Evolutionary conservation across 2,888 invertebrate genomes (phyloP), one percentile per base, ranked within the genome.

Genomic region (Cantharis rustica): DNA sequence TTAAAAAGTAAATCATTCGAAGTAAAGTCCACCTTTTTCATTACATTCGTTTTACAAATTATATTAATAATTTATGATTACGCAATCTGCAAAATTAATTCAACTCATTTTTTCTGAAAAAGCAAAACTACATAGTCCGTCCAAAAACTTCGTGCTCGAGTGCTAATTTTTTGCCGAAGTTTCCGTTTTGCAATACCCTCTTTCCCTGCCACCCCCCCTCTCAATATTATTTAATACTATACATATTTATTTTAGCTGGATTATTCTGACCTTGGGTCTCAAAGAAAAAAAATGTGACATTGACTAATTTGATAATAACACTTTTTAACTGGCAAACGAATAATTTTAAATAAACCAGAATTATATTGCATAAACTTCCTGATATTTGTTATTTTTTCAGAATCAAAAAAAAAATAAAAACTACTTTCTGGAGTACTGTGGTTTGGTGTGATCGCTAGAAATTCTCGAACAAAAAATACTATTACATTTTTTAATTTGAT

Each of bases 241-340:
- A 47, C 47, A 47, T 47, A 47, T 47, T 47, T 47, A n/a, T 13
- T 47, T 66, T 64, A 64, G 20, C 63, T 63, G n/a, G 63, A 64
- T 64, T 64, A 64, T 64, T 66, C 10, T 23, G 20, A 66, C 64
- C 64, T 66, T 66, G 64, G 13, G n/a, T n/a, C 20, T n/a, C 10
- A 66, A 66, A 20, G n/a, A 20, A 66, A 66, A 20, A 66, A 66
- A 20, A 4, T 64, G 47, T 47, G 17, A 66, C 64, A 66, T 66
- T 20, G 64, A 66, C 64, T 66, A 66, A 66, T 66, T 66, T 66
- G 64, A 66, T 66, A 66, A 66, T 66, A 66, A 66, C 23, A 66
- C n/a, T 20, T 66, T 17, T n/a, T 16, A 66, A 66, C 64, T 66
- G 20, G 16, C 20, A 23, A 66, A 66, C 17, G 20, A 66, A 66